Evolutionary conservation across 2,113 vertebrate species (phyloP), one percentile per base, ranked within the genome.

Genomic region (Cairina moschata): DNA sequence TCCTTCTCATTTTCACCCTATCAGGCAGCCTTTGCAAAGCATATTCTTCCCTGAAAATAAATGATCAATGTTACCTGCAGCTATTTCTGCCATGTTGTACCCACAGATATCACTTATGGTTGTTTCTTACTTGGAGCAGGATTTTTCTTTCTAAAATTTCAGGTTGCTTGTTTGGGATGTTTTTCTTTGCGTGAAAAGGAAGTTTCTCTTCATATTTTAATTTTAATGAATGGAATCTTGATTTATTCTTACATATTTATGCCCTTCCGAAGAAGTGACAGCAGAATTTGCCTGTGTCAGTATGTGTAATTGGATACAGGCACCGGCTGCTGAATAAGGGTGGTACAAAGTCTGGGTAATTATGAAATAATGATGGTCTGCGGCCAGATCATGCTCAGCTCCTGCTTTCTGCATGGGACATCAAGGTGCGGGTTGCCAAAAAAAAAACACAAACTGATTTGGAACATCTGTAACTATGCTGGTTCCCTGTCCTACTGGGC

Each of bases 101-200:
- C 76, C 16, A 18, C 32, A 32, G 36, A 17, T 34, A 29, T 12
- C 62, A 31, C 22, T 84, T 85, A 50, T 15, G 20, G 46, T 5
- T 1, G 21, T 68, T 89, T 71, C 36, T 58, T 50, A 48, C 6
- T 20, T 52, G 18, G 22, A 65, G 59, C n/a, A 21, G 26, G 44
- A 52, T 69, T 91, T 83, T 80, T 72, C 38, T 91, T 86, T 77
- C 25, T 65, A 66, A 77, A 88, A 55, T 65, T 87, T 28, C 31
- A 32, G 11, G 9, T 67, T 21, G 44, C 44, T 65, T 88, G 23
- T 13, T 79, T 60, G 23, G 25, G 8, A 42, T 79, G 8, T 42
- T 90, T 59, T 79, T 72, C 32, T 85, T 73, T 34, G 23, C 22
- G 32, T 15, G 32, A 67, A 46, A 50, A 50, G 22, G 48, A 50